Evolutionary conservation across 2,113 vertebrate species (phyloP), one percentile per base, ranked within the genome.

Genomic region (Pterophyllum scalare): DNA sequence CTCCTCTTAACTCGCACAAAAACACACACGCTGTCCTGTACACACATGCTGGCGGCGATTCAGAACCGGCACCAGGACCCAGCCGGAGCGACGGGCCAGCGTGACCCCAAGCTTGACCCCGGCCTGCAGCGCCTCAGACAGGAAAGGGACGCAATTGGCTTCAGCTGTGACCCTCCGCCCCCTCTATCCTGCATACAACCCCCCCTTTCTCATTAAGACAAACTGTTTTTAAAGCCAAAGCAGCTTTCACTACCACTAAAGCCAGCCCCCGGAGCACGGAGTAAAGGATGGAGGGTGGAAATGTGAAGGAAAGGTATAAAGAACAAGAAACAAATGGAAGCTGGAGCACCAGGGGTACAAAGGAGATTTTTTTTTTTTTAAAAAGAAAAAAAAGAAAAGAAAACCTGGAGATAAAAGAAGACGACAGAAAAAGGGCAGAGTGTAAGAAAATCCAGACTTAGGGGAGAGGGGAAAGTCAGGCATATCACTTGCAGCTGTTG

Each of bases 151-250:
- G 33, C 93, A 95, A 96, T 96, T 95, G 95, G 93, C 93, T 94
- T 93, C 95, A 96, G 95, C 94, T 96, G 94, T 94, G 95, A 94
- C 94, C 94, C 90, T 60, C 87, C 82, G 24, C 58, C 80, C 86
- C 74, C 31, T 83, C 89, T 61, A 85, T 85, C 86, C 86, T 78
- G 72, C 74, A 15, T 70, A 28, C 59, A 43, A 35, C 35, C 28
- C 87, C 87, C 86, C 83, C 83, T 61, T 74, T 88, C 92, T 96
- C 93, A 95, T 95, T 95, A 95, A 95, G 93, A 96, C 94, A 95
- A 95, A 96, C 92, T 95, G 94, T 94, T 96, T 95, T 95, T 93
- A 94, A 95, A 95, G 91, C 87, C 92, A 89, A 91, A 92, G 91
- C 94, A 93, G 93, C 93, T 95, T 96, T 95, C 92, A 92, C 93